A percentile compares a stretch with the other conserved stretches of the same genome.
phyloP scores from a whole-genome alignment of 35 echinoderm and acorn worm genomes.

The Ophiothrix spiculata region DNA sequence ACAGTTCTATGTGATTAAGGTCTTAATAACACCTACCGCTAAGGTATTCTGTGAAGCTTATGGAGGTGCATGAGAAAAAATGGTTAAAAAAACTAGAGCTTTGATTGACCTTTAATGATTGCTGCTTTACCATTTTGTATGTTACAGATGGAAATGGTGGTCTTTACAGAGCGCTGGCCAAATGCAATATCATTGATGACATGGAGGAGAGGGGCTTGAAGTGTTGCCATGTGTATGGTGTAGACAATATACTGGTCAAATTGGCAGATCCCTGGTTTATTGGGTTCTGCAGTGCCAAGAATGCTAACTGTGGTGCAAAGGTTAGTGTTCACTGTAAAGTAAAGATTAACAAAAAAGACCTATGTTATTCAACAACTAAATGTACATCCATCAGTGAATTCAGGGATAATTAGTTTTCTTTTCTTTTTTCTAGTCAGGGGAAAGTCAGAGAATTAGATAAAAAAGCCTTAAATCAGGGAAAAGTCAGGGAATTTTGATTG shows the following conservation, averaged over 20 bases:
- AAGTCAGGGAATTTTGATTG: too few species aligned
- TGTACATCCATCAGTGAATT: too few species aligned
- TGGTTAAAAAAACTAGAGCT: too few species aligned
- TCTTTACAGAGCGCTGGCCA: slow-evolving; percentile 72
- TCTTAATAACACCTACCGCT: neutral
- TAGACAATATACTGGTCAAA: slow-evolving; percentile 92
- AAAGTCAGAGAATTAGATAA: too few species aligned
- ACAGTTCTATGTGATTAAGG: too few species aligned
- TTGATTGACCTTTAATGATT: too few species aligned
- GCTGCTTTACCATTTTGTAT: too few species aligned
- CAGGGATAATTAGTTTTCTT: too few species aligned
- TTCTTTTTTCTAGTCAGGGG: too few species aligned
- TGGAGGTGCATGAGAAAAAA: too few species aligned
- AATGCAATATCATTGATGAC: slow-evolving; percentile 61
- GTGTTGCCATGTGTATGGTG: slow-evolving; percentile 90
- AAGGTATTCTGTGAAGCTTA: too few species aligned
- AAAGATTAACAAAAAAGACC: neutral
- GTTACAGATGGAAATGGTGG: slow-evolving; percentile 86
- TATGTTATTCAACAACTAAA: neutral
- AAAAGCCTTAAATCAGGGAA: too few species aligned
- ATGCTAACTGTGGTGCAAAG: slow-evolving; percentile 95
- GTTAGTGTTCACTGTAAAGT: slow-evolving; percentile 28
- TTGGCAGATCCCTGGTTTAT: slow-evolving; percentile 97
- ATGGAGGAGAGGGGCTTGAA: slow-evolving; percentile 79
- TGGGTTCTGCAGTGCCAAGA: slow-evolving; percentile 83